Evolutionary conservation across 2,888 invertebrate genomes (phyloP), one percentile per base, ranked within the genome.

Genomic region (Incurvaria masculella): DNA sequence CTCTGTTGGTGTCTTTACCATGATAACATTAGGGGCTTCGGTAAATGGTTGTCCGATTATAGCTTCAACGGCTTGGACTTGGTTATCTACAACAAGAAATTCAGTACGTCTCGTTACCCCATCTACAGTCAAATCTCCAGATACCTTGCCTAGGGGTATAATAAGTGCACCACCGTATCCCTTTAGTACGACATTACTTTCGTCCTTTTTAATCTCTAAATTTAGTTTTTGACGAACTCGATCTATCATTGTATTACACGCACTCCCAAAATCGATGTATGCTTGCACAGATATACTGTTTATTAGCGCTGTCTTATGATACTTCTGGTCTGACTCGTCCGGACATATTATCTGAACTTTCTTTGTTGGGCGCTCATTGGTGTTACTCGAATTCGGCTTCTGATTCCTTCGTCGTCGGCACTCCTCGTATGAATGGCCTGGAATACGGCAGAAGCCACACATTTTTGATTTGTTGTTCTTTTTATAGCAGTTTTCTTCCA

Each of bases 181-280:
- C 20, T 47, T 52, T 20, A 53, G 44, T 2, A 53, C 48, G 46
- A 49, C 51, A 17, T 47, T 43, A 21, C n/a, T n/a, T n/a, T n/a
- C n/a, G n/a, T n/a, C n/a, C n/a, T n/a, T n/a, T n/a, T n/a, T n/a
- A n/a, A n/a, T n/a, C n/a, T n/a, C n/a, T n/a, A n/a, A n/a, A n/a
- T n/a, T n/a, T n/a, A n/a, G n/a, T n/a, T n/a, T n/a, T n/a, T n/a
- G n/a, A n/a, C n/a, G n/a, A n/a, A n/a, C n/a, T n/a, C n/a, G n/a
- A n/a, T n/a, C n/a, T n/a, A n/a, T n/a, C n/a, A n/a, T n/a, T n/a
- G n/a, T n/a, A n/a, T n/a, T n/a, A n/a, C n/a, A n/a, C n/a, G n/a
- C n/a, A n/a, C n/a, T n/a, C n/a, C 52, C 52, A 48, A 53, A 53
- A 33, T 53, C 52, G 10, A 53, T 40, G 27, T 42, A 53, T 11